These are phyloP conservation scores for Phocoena sinus DNA, from an alignment of 2,113 vertebrate genomes.

Conservation along the genomic window DNA sequence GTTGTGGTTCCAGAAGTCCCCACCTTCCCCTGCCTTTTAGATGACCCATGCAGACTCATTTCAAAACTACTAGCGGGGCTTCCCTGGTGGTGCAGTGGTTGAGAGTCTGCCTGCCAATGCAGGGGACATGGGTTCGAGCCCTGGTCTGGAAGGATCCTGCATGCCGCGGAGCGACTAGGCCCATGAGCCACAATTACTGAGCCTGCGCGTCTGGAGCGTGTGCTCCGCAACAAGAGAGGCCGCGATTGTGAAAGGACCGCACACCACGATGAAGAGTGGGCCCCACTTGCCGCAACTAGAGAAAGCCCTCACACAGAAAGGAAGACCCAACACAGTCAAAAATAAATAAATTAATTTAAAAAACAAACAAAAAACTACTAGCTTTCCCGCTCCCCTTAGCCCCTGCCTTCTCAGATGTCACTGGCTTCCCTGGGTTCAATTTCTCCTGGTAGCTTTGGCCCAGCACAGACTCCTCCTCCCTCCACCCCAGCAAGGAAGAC, in stretches of 20 bases:
- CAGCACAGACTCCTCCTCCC: not conserved
- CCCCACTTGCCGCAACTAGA: too few relatives aligned
- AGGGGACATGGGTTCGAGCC: too few relatives aligned
- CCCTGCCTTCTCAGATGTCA: not conserved
- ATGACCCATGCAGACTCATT: not conserved
- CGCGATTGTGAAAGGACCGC: too few relatives aligned
- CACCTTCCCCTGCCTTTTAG: not conserved
- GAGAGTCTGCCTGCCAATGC: too few relatives aligned
- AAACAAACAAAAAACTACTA: not conserved
- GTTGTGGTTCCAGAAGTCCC: not conserved
- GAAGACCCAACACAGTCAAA: too few relatives aligned
- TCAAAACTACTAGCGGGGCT: not conserved
- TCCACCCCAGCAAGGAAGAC: not conserved
- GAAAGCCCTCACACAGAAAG: too few relatives aligned
- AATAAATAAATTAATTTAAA: too few relatives aligned
- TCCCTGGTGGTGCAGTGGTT: too few relatives aligned
- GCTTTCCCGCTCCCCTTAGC: not conserved
- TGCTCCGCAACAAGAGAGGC: too few relatives aligned
- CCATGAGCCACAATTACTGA: too few relatives aligned
- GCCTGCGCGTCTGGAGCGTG: fast-evolving
- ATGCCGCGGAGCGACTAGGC: too few relatives aligned
- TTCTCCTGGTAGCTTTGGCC: not conserved
- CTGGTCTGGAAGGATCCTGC: fast-evolving
- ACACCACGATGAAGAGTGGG: too few relatives aligned
- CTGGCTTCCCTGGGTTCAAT: not conserved